phyloP scores from a whole-genome alignment of 2,797 vertebrate species.

The Coccyzus lansbergi region DNA sequence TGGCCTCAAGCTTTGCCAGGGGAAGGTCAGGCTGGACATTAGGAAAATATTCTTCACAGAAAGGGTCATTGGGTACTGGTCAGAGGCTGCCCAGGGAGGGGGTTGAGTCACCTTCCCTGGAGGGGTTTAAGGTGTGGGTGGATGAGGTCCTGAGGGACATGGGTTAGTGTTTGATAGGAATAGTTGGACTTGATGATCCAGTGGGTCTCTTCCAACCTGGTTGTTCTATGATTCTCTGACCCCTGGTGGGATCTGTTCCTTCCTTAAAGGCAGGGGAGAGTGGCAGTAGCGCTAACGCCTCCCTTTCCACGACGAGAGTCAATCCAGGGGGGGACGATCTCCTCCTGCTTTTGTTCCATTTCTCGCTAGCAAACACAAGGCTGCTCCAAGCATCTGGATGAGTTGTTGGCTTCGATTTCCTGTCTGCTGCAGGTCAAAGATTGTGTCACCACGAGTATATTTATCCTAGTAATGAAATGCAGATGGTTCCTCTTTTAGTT shows the following conservation, averaged over 20 bases:
- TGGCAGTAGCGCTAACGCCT: neutral
- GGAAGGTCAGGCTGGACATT: too few species aligned
- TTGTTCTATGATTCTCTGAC: too few species aligned
- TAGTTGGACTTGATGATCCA: too few species aligned
- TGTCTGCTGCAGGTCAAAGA: conserved; percentile 70
- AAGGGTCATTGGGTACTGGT: too few species aligned
- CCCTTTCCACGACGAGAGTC: neutral
- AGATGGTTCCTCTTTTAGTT: conserved; percentile 56
- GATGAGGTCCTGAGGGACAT: too few species aligned
- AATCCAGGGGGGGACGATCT: neutral
- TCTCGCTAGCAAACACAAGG: conserved; percentile 1
- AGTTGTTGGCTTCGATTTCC: conserved; percentile 56
- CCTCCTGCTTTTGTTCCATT: neutral
- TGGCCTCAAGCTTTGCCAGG: too few species aligned
- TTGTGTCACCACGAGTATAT: conserved; percentile 68
- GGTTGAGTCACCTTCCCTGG: too few species aligned
- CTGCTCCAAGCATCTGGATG: conserved; percentile 30
- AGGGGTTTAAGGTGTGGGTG: too few species aligned
- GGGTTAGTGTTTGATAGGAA: too few species aligned
- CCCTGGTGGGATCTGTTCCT: neutral
- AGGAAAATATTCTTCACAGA: too few species aligned
- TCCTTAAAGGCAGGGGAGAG: neutral
- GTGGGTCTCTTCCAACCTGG: too few species aligned
- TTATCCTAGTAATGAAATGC: conserved; percentile 68
- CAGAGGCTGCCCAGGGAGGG: too few species aligned